Evolutionary conservation across 2,113 vertebrate genomes (phyloP), one percentile per base, ranked within the genome.

Genomic region (Neopipo cinnamomea): DNA sequence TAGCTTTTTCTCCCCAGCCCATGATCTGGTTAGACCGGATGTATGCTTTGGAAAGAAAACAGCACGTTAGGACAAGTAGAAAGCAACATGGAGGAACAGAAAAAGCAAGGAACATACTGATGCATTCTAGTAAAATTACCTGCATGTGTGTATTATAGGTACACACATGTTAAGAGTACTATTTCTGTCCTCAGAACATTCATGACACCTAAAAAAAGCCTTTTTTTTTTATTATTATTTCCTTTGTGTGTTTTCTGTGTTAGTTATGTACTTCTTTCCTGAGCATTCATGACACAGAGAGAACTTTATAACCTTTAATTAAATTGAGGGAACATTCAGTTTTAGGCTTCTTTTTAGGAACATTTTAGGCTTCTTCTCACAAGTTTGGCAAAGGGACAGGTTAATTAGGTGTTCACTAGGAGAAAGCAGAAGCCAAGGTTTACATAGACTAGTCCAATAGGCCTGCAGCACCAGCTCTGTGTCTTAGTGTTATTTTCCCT

Each of bases 1-100:
- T 99, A 85, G 99, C 99, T 97, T 99, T 99, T 97, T 99, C 99
- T 49, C 99, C 99, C 99, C 99, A 99, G 91, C 99, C 99, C 99
- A 99, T 99, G 77, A 99, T 99, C 98, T 99, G 99, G 96, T 99
- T 99, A 78, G 99, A 99, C 35, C 99, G 98, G 86, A 99, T 99
- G 96, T 99, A 99, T 1, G 99, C 99, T 99, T 95, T 82, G 81
- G 62, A 93, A 68, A 95, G 71, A 79, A 77, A 94, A 47, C 44
- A 74, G 39, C 35, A 27, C 15, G 3, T 91, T 44, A 66, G 91
- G 55, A 96, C 11, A 35, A 55, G 58, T 10, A 84, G 41, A 61
- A 7, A 44, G 35, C 30, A 79, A 44, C 41, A 55, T 6, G 21
- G 42, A 93, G 13, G n/a, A 24, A 85, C 15, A 6, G 8, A 33